A percentile compares a stretch with the other conserved stretches of the same genome.
phyloP scores from a whole-genome alignment of 2,888 invertebrate genomes.

The Hemicrepidius hirtus region DNA sequence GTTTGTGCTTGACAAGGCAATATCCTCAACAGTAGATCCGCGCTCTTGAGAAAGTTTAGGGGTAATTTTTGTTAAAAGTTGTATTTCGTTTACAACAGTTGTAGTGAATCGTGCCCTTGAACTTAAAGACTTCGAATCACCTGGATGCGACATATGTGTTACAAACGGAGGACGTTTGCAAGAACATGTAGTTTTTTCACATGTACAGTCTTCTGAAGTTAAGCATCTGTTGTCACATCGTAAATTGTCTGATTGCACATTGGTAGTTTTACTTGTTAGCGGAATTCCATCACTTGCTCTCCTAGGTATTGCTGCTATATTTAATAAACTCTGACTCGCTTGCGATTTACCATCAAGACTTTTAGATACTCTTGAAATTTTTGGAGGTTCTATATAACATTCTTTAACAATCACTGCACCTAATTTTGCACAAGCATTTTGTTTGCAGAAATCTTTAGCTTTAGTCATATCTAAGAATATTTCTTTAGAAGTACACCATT shows the following conservation, averaged over 20 bases:
- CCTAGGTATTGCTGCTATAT: conserved; percentile 58
- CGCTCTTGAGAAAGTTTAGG: neutral
- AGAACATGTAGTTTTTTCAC: conserved; percentile 18
- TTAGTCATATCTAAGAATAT: conserved; percentile 64
- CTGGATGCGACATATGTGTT: conserved; percentile 66
- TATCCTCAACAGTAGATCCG: neutral
- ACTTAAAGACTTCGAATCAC: conserved; percentile 29
- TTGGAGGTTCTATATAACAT: conserved; percentile 73
- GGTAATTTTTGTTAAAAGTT: neutral
- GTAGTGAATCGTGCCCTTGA: conserved; percentile 68
- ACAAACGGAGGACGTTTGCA: conserved; percentile 60
- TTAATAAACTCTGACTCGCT: conserved; percentile 57
- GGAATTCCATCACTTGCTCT: conserved; percentile 66
- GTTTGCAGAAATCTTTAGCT: conserved; percentile 3
- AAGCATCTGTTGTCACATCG: neutral
- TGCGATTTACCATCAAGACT: conserved; percentile 71
- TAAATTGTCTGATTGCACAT: neutral
- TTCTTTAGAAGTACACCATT: conserved; percentile 68
- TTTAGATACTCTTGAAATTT: conserved; percentile 68
- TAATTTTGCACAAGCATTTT: conserved; percentile 55
- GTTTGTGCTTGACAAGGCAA: no score
- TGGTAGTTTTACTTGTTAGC: conserved; percentile 54
- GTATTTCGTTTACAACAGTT: conserved; percentile 67
- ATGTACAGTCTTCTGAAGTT: neutral
- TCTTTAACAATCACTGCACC: conserved; percentile 73